A percentile compares a stretch with the other conserved stretches of the same genome.
phyloP scores from a whole-genome alignment of 2,113 vertebrate genomes.

The Myiopsitta monachus region DNA sequence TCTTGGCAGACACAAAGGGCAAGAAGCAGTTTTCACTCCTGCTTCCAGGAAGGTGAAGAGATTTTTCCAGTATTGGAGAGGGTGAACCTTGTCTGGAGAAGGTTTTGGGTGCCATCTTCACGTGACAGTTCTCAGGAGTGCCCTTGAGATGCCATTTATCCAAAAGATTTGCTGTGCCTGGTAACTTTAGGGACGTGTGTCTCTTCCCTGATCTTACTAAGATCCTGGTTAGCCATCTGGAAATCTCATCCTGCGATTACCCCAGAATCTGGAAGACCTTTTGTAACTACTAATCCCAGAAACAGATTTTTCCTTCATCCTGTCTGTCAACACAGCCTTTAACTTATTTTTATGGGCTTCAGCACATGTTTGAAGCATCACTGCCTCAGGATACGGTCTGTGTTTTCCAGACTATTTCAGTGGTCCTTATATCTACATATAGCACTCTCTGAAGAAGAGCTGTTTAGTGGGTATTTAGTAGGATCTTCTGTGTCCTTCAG shows the following conservation, averaged over 20 bases:
- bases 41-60: background rate
- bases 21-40: background rate
- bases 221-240: constrained; percentile 45
- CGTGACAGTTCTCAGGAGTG: background rate
- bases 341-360: constrained; percentile 60
- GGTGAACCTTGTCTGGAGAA: background rate
- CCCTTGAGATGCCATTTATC: background rate
- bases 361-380: constrained; percentile 51
- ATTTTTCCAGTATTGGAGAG: background rate
- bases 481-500: background rate
- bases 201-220: background rate
- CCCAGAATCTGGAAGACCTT: constrained; percentile 57
- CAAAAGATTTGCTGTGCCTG: background rate
- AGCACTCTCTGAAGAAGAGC: background rate
- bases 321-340: constrained; percentile 60
- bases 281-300: constrained; percentile 62
- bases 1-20: background rate
- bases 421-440: background rate
- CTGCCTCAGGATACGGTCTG: background rate
- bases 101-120: background rate
- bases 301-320: constrained; percentile 67
- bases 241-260: constrained; percentile 42
- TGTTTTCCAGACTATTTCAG: background rate
- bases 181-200: background rate
- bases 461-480: background rate